Evolutionary conservation across 2,797 vertebrate species (phyloP).

Genomic region (Galagoides demidoff): DNA sequence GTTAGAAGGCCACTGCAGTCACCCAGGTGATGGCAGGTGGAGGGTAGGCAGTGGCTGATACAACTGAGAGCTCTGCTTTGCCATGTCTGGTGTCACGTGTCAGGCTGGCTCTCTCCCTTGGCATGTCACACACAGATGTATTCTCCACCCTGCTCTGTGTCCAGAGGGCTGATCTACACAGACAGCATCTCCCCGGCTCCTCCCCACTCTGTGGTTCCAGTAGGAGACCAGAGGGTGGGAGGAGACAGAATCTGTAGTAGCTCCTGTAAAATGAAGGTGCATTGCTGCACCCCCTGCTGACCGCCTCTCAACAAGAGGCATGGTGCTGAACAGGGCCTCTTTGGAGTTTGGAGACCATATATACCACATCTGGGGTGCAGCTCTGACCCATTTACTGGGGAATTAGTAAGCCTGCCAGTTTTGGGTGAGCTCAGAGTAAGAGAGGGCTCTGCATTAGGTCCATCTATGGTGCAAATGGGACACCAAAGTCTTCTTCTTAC

Average conservation of each 20-base stretch:
- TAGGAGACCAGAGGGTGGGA: neutral
- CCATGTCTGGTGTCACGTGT: neutral
- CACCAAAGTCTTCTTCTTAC: neutral
- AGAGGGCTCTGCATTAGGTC: neutral
- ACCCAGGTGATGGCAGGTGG: no score
- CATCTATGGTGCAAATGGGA: fast-evolving
- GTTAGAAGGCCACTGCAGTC: neutral
- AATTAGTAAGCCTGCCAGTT: neutral
- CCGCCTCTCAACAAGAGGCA: neutral
- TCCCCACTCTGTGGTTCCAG: neutral
- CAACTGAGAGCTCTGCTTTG: neutral
- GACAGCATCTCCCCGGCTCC: neutral
- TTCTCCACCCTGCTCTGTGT: neutral
- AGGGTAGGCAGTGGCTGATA: no score
- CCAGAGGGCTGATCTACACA: fast-evolving
- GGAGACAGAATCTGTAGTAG: neutral
- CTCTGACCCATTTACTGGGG: neutral
- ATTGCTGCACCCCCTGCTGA: no score
- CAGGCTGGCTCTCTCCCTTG: neutral
- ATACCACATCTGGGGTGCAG: neutral
- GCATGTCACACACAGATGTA: neutral
- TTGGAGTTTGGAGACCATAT: neutral
- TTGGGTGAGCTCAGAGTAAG: neutral
- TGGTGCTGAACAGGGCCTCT: neutral
- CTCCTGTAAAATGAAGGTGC: neutral